A percentile compares a stretch with the other conserved stretches of the same genome.
These are phyloP conservation scores for Macrotis lagotis DNA, from an alignment of 2,113 vertebrate species.

Conservation along the genomic window DNA sequence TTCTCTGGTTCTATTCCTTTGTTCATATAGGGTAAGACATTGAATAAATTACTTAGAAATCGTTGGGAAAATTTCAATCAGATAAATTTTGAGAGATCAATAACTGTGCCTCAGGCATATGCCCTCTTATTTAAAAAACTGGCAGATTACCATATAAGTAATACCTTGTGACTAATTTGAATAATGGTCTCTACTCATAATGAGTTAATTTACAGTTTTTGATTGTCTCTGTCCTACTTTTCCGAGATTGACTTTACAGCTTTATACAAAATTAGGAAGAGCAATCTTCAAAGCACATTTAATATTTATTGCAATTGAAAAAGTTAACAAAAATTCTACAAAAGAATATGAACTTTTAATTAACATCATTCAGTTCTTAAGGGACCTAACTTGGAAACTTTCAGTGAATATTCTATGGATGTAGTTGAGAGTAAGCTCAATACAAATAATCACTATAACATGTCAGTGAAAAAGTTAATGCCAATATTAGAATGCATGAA, in stretches of 20 bases:
- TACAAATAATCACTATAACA: background rate
- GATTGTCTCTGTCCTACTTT: background rate
- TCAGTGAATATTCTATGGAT: background rate
- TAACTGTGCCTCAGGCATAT: background rate
- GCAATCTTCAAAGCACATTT: background rate
- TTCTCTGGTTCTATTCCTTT: background rate
- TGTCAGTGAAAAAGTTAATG: background rate
- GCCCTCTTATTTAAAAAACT: background rate
- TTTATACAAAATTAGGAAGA: background rate
- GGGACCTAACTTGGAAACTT: background rate
- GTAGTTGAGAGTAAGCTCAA: background rate
- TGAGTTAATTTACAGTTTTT: background rate
- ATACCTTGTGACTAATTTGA: background rate
- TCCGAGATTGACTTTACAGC: background rate
- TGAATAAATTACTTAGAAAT: background rate
- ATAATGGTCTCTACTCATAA: background rate
- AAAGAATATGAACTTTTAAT: background rate
- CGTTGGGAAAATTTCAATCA: background rate
- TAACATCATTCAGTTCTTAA: background rate
- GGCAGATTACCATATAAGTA: background rate
- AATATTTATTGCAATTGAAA: constrained; percentile 18
- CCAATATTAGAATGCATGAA: background rate
- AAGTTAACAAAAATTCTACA: background rate
- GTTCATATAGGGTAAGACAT: background rate
- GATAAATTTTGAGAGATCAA: background rate